Base-by-base conservation (phyloP, 2,113 vertebrate genomes). In the Bujurquina vittata region DNA sequence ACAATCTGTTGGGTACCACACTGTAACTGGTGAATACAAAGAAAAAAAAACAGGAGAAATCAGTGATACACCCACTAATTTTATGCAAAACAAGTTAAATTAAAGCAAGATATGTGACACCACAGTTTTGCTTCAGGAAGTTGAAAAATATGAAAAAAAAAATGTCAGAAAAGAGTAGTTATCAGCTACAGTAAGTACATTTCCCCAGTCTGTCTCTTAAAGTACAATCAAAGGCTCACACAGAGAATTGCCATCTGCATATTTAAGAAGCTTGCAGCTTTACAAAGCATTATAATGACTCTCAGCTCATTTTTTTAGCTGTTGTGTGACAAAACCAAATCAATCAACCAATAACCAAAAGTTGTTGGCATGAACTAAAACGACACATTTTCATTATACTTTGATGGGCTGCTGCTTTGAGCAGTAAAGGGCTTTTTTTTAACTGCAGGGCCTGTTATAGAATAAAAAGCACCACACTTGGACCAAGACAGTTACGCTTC, bases 31-130 rank as follows among this genome's bases (percentile, higher is more conserved):
- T 40, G 20, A 80, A 57, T 22, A 75, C 33, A 54, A 75, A 74
- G 11, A 29, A 73, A 59, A n/a, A 61, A 80, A 18, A 74, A 23
- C 57, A 31, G 17, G 18, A 69, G 2, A 5, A 49, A 62, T 7
- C 52, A 69, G 52, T 17, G 59, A 73, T 26, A 26, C 31, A 75
- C 60, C 15, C n/a, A 37, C n/a, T 40, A 62, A 60, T 22, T 85
- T 56, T 49, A 72, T 77, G 57, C 46, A 49, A 81, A 62, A 77
- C 43, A 29, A 61, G 40, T 80, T 49, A 52, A 72, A 9, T 72
- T 20, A 77, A 85, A 61, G 62, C 0, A 6, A 46, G 43, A 80
- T 37, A 55, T 46, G 43, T 18, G 43, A 46, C 57, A 49, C 43
- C 29, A 20, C 1, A 1, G 56, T 54, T 58, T 29, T 31, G 78